These are phyloP conservation scores for Catalaphyllia jardinei DNA, from an alignment of 64 coral and sea anemone species.

Conservation along the genomic window DNA sequence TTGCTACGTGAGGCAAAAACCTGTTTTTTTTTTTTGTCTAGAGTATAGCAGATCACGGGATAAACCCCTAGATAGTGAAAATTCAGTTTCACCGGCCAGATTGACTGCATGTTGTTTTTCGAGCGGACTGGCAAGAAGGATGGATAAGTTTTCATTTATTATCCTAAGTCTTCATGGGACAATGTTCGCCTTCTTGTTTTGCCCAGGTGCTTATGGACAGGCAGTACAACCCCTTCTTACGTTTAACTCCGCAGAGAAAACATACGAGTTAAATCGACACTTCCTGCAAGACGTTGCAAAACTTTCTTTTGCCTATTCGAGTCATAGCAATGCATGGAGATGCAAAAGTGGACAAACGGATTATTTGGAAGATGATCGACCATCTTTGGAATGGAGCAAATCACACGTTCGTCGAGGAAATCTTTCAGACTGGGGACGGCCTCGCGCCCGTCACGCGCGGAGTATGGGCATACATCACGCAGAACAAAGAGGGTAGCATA, in stretches of 20 bases:
- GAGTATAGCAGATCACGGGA: neutral
- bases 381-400: neutral
- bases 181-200: neutral
- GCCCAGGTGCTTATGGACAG: neutral
- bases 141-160: neutral
- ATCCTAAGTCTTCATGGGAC: neutral
- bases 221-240: neutral
- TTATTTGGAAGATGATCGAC: neutral
- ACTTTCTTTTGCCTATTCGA: neutral
- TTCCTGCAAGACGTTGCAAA: neutral
- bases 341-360: neutral
- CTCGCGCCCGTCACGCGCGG: neutral
- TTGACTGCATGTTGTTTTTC: neutral
- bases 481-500: neutral
- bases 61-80: neutral
- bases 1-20: neutral
- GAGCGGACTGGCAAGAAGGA: neutral
- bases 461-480: neutral
- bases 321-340: neutral
- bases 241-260: neutral
- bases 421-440: neutral
- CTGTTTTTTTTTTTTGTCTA: neutral
- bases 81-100: neutral
- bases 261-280: neutral
- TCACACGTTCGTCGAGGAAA: neutral